Percentiles rank a stretch among this genome's conserved stretches.
Evolutionary conservation across 1,140 invertebrate species (phyloP).

Genomic region (Cydia fagiglandana): DNA sequence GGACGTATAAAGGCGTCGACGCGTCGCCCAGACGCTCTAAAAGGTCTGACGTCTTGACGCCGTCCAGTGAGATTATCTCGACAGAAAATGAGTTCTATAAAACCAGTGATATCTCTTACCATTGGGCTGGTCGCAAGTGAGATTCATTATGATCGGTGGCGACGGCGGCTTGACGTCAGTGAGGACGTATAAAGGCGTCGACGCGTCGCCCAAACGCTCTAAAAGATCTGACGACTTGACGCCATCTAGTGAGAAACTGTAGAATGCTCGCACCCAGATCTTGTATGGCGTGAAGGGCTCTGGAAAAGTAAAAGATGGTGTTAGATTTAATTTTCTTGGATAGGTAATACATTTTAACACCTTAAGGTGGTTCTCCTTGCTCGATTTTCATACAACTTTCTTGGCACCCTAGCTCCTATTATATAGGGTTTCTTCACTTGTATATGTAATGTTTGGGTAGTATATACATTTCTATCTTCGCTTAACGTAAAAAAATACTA

Average conservation of each 20-base stretch:
- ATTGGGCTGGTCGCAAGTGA: conserved; percentile 85
- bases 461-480: no score
- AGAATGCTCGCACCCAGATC: conserved; percentile 89
- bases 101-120: conserved; percentile 48
- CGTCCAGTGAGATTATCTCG: conserved; percentile 46
- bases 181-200: conserved; percentile 84
- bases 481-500: no score
- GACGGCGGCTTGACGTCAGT: conserved; percentile 91
- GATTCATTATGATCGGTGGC: conserved; percentile 88
- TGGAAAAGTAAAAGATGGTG: conserved; percentile 35
- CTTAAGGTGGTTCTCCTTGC: no score
- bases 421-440: no score
- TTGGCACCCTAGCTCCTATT: no score
- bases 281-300: conserved; percentile 89
- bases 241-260: conserved; percentile 58
- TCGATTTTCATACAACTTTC: no score
- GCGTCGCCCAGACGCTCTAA: conserved; percentile 63
- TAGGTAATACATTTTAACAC: no score
- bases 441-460: no score
- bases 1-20: conserved; percentile 85
- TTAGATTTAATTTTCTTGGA: no score
- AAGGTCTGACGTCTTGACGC: conserved; percentile 58
- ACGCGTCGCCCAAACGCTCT: conserved; percentile 73
- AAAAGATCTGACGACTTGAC: conserved; percentile 61
- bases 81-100: background rate